Evolutionary conservation across 2,113 vertebrate genomes (phyloP), one percentile per base, ranked within the genome.

Genomic region (Chloroceryle aenea): DNA sequence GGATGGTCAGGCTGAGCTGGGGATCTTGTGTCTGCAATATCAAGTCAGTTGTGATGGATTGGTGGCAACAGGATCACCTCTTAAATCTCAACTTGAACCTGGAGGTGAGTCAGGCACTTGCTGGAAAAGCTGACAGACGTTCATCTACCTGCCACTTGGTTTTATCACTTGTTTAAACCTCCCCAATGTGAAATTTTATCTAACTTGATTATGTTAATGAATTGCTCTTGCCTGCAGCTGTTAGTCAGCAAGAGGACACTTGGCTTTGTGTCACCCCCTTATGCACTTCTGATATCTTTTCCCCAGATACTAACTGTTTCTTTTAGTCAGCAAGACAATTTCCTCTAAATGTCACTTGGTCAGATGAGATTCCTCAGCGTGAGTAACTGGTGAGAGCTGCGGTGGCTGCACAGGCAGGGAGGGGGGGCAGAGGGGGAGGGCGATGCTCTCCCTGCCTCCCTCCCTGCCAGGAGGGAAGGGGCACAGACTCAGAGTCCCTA

Each of bases 131-230:
- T 93, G 89, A 63, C n/a, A 95, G 79, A 81, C 56, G 58, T 94
- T 62, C 14, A 7, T 82, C 72, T 96, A 40, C 27, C 69, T 91
- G 56, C 76, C 40, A 10, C 82, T 95, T 43, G 14, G 43, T 89
- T 96, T 94, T 95, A 95, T 92, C 40, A 55, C 66, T 92, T 0
- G 0, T 68, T 68, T 73, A 85, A 88, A 81, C 47, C 75, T 97
- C 38, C 66, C 63, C 43, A 68, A 19, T 0, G 1, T 27, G 90
- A 63, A 67, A 52, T 76, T 88, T 63, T 50, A 58, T 71, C 74
- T 93, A 83, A 88, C 38, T 84, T 38, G 20, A 77, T 97, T 93
- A 84, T 17, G 1, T 81, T 86, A 80, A 87, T 52, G 84, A 91
- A 74, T 71, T 16, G 5, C 34, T 93, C 90, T 92, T 93, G 90